These are phyloP conservation scores for Actenoides lindsayi DNA, from an alignment of 2,113 vertebrate genomes.

Conservation along the genomic window DNA sequence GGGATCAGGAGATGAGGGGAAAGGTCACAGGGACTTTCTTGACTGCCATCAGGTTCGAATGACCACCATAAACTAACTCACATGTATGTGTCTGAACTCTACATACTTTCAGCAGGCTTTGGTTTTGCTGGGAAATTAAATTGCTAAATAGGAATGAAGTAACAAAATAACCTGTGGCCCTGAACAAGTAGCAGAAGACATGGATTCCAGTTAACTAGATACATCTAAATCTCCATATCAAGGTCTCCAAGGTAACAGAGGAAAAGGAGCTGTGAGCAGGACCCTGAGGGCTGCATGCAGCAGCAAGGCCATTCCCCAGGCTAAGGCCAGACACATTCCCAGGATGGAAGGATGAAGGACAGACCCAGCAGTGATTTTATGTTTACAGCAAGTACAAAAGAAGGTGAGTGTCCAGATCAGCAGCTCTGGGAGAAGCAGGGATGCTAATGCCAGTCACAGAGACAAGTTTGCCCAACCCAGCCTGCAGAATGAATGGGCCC, in stretches of 20 bases:
- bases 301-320: background rate
- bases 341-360: background rate
- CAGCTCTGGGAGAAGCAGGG: background rate
- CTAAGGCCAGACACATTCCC: background rate
- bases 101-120: background rate
- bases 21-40: background rate
- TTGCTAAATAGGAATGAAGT: background rate
- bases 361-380: background rate
- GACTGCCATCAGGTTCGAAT: background rate
- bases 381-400: background rate
- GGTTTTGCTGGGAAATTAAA: background rate
- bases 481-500: background rate
- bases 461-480: background rate
- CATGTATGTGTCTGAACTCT: fast-evolving
- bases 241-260: background rate
- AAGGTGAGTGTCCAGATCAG: background rate
- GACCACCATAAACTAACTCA: background rate
- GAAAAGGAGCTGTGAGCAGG: background rate
- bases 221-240: background rate
- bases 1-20: background rate
- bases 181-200: background rate
- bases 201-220: background rate
- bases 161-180: background rate
- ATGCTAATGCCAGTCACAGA: background rate
- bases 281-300: background rate